These are phyloP conservation scores for Leucopsar rothschildi DNA, from an alignment of 2,113 vertebrate species.

Conservation along the genomic window DNA sequence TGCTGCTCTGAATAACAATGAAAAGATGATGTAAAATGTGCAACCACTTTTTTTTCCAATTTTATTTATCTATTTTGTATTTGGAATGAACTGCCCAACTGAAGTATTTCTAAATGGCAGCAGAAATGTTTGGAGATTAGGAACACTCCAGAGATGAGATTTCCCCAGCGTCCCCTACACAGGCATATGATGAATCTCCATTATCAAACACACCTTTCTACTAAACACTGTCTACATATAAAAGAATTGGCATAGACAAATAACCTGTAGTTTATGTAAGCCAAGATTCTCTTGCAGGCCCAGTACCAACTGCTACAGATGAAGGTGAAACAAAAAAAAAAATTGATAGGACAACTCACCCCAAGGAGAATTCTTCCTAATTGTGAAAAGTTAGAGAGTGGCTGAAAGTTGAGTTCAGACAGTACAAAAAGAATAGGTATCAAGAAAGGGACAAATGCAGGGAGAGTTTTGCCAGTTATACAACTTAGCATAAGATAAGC, in stretches of 20 bases:
- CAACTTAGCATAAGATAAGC: not conserved
- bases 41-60: not conserved
- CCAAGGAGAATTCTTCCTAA: not conserved
- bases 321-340: not conserved
- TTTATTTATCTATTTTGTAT: not conserved
- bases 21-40: not conserved
- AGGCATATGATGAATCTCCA: not conserved
- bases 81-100: not conserved
- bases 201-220: not conserved
- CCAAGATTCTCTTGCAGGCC: not conserved
- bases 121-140: not conserved
- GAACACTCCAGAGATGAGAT: not conserved
- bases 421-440: not conserved
- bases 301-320: not conserved
- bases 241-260: not conserved
- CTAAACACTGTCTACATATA: not conserved
- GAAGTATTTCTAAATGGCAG: not conserved
- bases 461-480: not conserved
- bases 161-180: not conserved
- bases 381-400: not conserved
- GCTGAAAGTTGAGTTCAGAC: not conserved
- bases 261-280: not conserved
- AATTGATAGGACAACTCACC: not conserved
- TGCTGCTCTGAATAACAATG: not conserved
- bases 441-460: not conserved